phyloP scores from a whole-genome alignment of 92 coral and sea anemone species.

The Micromussa lordhowensis region DNA sequence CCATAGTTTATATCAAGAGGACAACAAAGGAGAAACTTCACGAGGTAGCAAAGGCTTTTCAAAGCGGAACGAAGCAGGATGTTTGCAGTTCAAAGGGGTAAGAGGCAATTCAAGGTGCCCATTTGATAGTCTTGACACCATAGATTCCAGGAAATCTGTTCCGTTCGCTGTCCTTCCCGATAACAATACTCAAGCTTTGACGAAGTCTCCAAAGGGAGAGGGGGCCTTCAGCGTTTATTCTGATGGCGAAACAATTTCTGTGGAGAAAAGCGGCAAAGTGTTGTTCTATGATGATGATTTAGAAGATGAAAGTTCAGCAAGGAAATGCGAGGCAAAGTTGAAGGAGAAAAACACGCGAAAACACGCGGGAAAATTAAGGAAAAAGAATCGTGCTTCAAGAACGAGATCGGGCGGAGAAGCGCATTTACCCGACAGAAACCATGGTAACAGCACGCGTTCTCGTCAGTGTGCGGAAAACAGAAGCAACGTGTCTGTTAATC shows the following conservation, averaged over 20 bases:
- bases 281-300: neutral
- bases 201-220: neutral
- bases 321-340: neutral
- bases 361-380: neutral
- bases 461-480: too few relatives aligned
- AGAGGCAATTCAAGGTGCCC: neutral
- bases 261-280: neutral
- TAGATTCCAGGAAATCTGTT: conserved; percentile 38
- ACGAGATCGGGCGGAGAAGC: neutral
- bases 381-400: neutral
- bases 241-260: neutral
- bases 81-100: neutral
- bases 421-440: too few relatives aligned
- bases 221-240: neutral
- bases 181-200: neutral
- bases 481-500: too few relatives aligned
- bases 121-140: conserved; percentile 33
- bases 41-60: neutral
- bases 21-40: neutral
- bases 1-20: neutral
- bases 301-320: neutral
- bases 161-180: conserved; percentile 40
- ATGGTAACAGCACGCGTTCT: too few relatives aligned
- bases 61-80: conserved; percentile 4
- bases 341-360: neutral